Conservation (phyloP, 2,797 vertebrate species). For the Sebastes vulpes region DNA sequence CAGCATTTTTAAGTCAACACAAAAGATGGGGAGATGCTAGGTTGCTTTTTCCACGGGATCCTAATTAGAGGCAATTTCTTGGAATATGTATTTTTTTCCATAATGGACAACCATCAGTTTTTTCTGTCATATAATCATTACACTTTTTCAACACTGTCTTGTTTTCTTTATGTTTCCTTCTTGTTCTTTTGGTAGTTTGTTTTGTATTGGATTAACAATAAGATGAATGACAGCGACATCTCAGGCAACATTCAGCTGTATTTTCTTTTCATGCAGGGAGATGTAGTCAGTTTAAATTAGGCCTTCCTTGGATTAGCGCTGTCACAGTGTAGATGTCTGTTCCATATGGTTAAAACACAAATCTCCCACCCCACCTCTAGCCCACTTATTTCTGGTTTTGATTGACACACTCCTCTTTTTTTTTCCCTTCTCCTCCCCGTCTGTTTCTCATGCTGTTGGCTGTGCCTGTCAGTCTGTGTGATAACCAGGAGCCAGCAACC, state of each 20-base stretch:
- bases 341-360: conserved; percentile 82
- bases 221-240: conserved; percentile 36
- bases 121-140: conserved; percentile 37
- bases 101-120: conserved; percentile 24
- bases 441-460: conserved; percentile 85
- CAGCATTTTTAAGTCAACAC: conserved; percentile 37
- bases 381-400: conserved; percentile 82
- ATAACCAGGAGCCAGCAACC: conserved; percentile 80
- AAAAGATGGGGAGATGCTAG: conserved; percentile 24
- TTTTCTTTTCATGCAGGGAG: conserved; percentile 16
- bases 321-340: conserved; percentile 79
- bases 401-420: conserved; percentile 76
- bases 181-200: conserved; percentile 41
- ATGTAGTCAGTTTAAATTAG: conserved; percentile 78
- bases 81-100: conserved; percentile 1
- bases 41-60: conserved; percentile 26
- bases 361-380: conserved; percentile 75
- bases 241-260: conserved; percentile 15
- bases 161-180: conserved; percentile 34
- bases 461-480: conserved; percentile 86
- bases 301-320: conserved; percentile 72
- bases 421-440: conserved; percentile 49
- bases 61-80: conserved; percentile 43
- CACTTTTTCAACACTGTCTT: conserved; percentile 15
- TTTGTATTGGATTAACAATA: conserved; percentile 43